Base-by-base conservation (phyloP, 2,888 invertebrate genomes). In the Furcula furcula region DNA sequence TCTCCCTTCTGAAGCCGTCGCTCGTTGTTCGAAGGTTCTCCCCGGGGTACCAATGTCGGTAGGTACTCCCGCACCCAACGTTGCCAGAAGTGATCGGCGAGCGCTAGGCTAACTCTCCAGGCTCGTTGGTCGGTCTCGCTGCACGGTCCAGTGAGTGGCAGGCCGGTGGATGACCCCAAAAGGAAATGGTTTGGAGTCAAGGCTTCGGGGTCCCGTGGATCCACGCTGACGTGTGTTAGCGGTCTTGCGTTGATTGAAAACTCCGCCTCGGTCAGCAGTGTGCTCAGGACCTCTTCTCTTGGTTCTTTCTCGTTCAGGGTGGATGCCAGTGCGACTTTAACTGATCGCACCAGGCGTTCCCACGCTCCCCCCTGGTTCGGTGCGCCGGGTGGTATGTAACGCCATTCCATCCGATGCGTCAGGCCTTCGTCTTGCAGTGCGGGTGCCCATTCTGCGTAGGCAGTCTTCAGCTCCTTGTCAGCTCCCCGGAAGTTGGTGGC, bases 201-300 rank as follows among this genome's bases (percentile, higher is more conserved):
- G 2, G 30, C 30, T 22, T 30, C 30, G 2, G 31, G 31, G 18
- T 25, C 25, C 0, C 9, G 7, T 4, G 23, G 25, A 10, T 30
- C 9, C 1, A 30, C 30, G 15, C 14, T 20, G n/a, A 29, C 29
- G n/a, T 29, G 29, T 3, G 20, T 29, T 2, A 29, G 13, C 2
- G 29, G 29, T 6, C 30, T 7, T 1, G 22, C 30, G 15, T 30
- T 22, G 11, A 30, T 11, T 1, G 15, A 22, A 14, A n/a, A 9
- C 22, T 22, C 30, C 3, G 20, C 30, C 14, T 30, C 30, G n/a
- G 29, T 13, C 1, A 16, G 6, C 4, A 29, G 29, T 3, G 29
- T 29, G 4, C 12, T 11, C 20, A 29, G 13, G 1, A 29, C 29
- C 20, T 29, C 29, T n/a, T 29, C 29, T n/a, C n/a, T n/a, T n/a